Percentiles rank a stretch among this genome's conserved stretches.
These are phyloP conservation scores for Eumerus sabulonum DNA, from an alignment of 2,888 invertebrate species.

Conservation along the genomic window DNA sequence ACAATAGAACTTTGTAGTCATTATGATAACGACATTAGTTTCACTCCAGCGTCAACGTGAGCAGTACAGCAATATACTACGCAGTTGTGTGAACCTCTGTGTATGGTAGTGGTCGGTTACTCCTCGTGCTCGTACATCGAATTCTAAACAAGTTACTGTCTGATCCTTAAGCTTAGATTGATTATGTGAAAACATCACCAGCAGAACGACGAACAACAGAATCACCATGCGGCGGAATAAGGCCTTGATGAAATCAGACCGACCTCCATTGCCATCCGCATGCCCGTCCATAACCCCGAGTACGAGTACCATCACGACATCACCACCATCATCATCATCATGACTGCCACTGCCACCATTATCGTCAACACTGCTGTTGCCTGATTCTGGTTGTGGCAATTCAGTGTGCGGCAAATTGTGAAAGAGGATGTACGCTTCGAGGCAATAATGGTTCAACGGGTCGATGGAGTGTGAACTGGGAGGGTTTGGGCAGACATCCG, in stretches of 20 bases:
- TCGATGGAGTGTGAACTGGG: conserved; percentile 63
- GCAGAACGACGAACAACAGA: conserved; percentile 45
- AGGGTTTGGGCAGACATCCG: conserved; percentile 55
- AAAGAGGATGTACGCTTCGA: conserved; percentile 62
- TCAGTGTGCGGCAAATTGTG: conserved; percentile 64
- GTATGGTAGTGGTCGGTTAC: conserved; percentile 33
- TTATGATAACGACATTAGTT: conserved; percentile 65
- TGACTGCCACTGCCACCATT: conserved; percentile 16
- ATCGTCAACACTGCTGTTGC: conserved; percentile 51
- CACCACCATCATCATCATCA: conserved; percentile 20
- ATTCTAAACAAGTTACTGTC: conserved; percentile 64
- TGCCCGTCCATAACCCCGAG: too few relatives aligned
- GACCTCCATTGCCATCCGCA: conserved; percentile 14
- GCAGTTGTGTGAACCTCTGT: conserved; percentile 23
- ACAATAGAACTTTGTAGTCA: conserved; percentile 62
- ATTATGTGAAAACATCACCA: conserved; percentile 71
- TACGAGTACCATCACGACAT: too few relatives aligned
- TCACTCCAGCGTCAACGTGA: conserved; percentile 55
- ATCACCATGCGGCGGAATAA: conserved; percentile 33
- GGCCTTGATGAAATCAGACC: conserved; percentile 65
- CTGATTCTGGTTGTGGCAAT: conserved; percentile 17
- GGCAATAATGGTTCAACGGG: conserved; percentile 61
- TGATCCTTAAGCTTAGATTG: conserved; percentile 71
- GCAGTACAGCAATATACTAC: conserved; percentile 1
- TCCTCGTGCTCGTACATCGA: conserved; percentile 23